phyloP scores from a whole-genome alignment of 92 coral and sea anemone species.

The Metridium senile region DNA sequence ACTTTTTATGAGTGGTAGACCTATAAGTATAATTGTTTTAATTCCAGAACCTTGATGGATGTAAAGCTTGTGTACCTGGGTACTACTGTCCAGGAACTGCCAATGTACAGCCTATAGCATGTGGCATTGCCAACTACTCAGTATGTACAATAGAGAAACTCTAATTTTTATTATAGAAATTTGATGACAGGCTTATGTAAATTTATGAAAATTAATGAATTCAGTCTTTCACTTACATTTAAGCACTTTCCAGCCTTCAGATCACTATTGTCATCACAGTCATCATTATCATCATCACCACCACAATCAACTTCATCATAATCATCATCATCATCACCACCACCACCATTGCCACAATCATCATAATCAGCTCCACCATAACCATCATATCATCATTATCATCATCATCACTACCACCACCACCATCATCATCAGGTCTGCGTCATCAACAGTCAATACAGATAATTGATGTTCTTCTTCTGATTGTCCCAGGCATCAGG shows the following conservation, averaged over 20 bases:
- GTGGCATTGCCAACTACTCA: slow-evolving; percentile 86
- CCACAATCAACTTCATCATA: background rate
- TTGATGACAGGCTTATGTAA: no score
- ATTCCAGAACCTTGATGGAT: slow-evolving; percentile 53
- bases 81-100: slow-evolving; percentile 86
- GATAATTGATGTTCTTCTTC: no score
- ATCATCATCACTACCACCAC: background rate
- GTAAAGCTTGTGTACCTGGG: slow-evolving; percentile 91
- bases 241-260: background rate
- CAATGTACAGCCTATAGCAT: slow-evolving; percentile 76
- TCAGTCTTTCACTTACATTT: no score
- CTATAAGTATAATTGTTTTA: background rate
- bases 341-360: background rate
- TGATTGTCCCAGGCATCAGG: slow-evolving; percentile 71
- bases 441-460: background rate
- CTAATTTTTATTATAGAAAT: background rate
- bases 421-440: background rate
- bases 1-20: no score
- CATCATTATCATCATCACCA: background rate
- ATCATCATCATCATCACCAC: background rate
- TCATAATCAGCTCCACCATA: background rate
- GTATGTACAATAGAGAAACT: slow-evolving; percentile 41
- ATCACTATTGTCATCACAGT: background rate
- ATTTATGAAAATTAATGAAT: no score
- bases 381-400: background rate